Evolutionary conservation across 2,113 vertebrate genomes (phyloP), one percentile per base, ranked within the genome.

Genomic region (Thomomys bottae): DNA sequence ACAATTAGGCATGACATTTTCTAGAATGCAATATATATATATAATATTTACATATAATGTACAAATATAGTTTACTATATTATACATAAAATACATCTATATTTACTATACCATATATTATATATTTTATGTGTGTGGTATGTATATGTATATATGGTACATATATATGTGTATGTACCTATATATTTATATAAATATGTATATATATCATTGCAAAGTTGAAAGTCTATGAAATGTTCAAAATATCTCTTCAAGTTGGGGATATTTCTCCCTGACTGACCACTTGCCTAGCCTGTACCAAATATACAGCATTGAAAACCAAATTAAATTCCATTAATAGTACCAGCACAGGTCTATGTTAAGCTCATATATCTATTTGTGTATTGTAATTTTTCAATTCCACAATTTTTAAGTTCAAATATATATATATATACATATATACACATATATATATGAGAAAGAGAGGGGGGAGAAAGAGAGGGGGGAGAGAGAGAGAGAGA

Each of bases 221-320:
- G n/a, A 9, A 87, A 5, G 26, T 87, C 84, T 92, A 80, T 90
- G 45, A 93, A 84, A 84, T 66, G 57, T 6, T 88, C 2, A 32
- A 84, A 49, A 84, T 84, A 72, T 0, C 26, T 9, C 14, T 38
- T 8, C 18, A 24, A 42, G 17, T 23, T n/a, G 10, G n/a, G 45
- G 17, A n/a, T 67, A 1, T 26, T 5, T 1, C 26, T 26, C 49
- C 49, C 49, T 54, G 49, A 54, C 49, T 54, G 49, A 54, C 49
- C 49, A 54, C 38, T 61, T 66, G 54, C 5, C 8, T 61, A 15
- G 24, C 8, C 34, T 9, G 40, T n/a, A 2, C 30, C 7, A 57
- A 6, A 9, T 14, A 6, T 18, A 32, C 30, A 26, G 2, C 45
- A 70, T 15, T 36, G 24, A 71, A 5, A 36, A 54, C 4, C 7